Conservation (phyloP, 2,797 vertebrate species). For the Myotis myotis region DNA sequence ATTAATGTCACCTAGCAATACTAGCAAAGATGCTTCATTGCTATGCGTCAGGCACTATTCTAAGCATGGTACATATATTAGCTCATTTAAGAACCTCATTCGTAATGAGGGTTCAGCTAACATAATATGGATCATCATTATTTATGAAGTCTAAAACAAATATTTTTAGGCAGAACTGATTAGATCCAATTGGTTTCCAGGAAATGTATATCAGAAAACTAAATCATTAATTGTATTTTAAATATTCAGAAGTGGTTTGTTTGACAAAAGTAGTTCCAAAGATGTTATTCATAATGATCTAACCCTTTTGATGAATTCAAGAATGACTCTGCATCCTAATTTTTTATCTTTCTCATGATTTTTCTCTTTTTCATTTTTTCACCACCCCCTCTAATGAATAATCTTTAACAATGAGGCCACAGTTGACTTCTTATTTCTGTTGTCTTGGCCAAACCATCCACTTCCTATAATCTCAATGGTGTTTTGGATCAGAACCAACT, state of each 20-base stretch:
- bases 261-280: constrained; percentile 65
- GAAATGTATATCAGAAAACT: constrained; percentile 67
- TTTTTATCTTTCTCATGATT: constrained; percentile 46
- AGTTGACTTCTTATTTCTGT: neutral
- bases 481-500: neutral
- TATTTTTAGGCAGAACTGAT: constrained; percentile 63
- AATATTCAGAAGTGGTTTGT: constrained; percentile 77
- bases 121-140: constrained; percentile 56
- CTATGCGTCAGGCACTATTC: neutral
- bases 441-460: neutral
- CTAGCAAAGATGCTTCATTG: neutral
- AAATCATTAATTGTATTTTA: constrained; percentile 74
- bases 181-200: constrained; percentile 70
- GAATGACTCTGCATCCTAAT: constrained; percentile 67
- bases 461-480: neutral
- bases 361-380: neutral
- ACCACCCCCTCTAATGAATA: neutral
- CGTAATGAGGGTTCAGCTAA: constrained; percentile 37
- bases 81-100: constrained; percentile 47
- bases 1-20: constrained; percentile 8
- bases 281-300: constrained; percentile 66
- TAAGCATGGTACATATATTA: constrained; percentile 37
- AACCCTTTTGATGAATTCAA: constrained; percentile 70
- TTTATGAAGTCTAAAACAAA: constrained; percentile 70
- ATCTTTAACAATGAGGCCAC: constrained; percentile 53